Conservation (phyloP, 2,888 invertebrate genomes). For the Ethmia dodecea region DNA sequence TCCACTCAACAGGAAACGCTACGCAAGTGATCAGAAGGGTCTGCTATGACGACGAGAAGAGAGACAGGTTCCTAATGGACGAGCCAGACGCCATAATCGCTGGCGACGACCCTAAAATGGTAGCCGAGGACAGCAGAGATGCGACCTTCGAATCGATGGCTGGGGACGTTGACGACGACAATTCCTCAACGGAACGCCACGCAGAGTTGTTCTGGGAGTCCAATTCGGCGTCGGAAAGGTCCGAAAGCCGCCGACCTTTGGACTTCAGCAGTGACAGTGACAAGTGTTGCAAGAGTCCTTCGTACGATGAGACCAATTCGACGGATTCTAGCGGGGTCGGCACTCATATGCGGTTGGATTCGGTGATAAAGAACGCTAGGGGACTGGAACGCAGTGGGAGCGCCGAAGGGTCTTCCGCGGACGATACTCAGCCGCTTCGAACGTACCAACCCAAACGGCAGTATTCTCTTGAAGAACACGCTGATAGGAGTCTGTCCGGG, state of each 20-base stretch:
- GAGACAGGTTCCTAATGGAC: constrained; percentile 43
- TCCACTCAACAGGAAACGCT: constrained; percentile 54
- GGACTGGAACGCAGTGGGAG: constrained; percentile 43
- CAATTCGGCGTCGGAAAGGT: constrained; percentile 55
- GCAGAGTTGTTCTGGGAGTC: constrained; percentile 68
- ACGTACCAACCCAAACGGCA: constrained; percentile 56
- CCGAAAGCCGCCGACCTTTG: constrained; percentile 45
- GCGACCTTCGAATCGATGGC: constrained; percentile 44
- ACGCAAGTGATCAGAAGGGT: constrained; percentile 66
- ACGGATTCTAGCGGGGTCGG: constrained; percentile 61
- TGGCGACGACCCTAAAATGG: constrained; percentile 50
- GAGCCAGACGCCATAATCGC: constrained; percentile 46
- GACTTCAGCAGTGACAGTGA: constrained; percentile 70
- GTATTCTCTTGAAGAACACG: constrained; percentile 34
- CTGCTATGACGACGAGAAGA: constrained; percentile 48
- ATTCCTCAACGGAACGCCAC: constrained; percentile 57
- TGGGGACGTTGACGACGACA: constrained; percentile 44
- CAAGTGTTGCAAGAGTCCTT: constrained; percentile 68
- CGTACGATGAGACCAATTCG: constrained; percentile 58
- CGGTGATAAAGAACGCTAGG: constrained; percentile 65
- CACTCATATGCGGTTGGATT: constrained; percentile 58
- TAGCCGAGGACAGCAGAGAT: constrained; percentile 52
- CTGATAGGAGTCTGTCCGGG: constrained; percentile 59
- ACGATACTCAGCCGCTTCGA: constrained; percentile 50
- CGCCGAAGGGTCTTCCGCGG: constrained; percentile 49